Evolutionary conservation across 1,140 invertebrate genomes (phyloP).

Genomic region (Pentalonia nigronervosa): DNA sequence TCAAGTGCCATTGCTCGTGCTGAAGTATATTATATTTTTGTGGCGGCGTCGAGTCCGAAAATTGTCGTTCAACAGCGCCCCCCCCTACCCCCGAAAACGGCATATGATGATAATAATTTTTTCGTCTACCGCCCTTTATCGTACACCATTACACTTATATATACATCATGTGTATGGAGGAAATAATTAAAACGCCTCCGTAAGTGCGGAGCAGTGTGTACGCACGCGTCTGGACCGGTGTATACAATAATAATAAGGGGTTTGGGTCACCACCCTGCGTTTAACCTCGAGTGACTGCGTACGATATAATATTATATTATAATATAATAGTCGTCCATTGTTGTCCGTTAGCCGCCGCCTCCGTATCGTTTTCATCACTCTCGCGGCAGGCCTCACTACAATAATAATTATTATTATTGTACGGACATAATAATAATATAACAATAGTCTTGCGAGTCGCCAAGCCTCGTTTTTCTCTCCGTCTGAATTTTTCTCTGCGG

Average conservation of each 20-base stretch:
- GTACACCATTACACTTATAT: not conserved
- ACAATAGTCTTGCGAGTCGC: not conserved
- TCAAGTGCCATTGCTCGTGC: not conserved
- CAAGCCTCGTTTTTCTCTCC: not conserved
- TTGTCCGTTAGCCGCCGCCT: not conserved
- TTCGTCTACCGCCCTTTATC: not conserved
- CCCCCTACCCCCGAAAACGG: not conserved
- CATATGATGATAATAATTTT: constrained; percentile 8
- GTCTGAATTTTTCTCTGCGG: not conserved
- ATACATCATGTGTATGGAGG: not conserved
- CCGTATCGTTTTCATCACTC: not conserved
- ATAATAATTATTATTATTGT: not conserved
- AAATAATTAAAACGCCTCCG: constrained; percentile 24
- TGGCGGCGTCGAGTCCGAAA: not conserved
- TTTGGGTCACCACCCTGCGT: not conserved
- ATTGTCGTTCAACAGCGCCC: not conserved
- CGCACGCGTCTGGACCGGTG: not conserved
- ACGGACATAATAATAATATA: not conserved
- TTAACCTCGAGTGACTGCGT: not conserved
- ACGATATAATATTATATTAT: not conserved
- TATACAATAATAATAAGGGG: not conserved
- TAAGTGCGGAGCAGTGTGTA: not conserved
- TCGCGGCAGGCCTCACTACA: not conserved
- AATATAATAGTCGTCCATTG: not conserved
- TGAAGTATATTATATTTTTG: not conserved